Evolutionary conservation across 2,113 vertebrate genomes (phyloP), one percentile per base, ranked within the genome.

Genomic region (Megaceryle torquata): DNA sequence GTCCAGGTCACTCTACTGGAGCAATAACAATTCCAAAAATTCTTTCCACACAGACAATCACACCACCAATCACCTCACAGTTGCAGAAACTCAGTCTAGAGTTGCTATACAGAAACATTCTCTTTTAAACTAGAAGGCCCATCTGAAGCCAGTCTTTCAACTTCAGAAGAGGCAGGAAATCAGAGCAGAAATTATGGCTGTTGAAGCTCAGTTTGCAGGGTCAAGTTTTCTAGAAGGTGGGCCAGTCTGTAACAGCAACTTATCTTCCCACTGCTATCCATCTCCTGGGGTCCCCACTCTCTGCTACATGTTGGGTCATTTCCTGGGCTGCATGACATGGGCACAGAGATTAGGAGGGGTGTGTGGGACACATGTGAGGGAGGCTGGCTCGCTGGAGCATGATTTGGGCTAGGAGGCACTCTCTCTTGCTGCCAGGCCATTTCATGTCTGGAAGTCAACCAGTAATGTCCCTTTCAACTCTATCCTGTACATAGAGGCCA

Each of bases 21-120:
- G 64, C 28, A 82, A 35, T 24, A 75, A 57, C 2, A 41, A 25
- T 33, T 69, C 50, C 15, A 44, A n/a, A 74, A 67, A 33, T 61
- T 46, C 35, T 54, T 31, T 26, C 13, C 44, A 48, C 17, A 65
- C 44, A 43, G 64, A 51, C 43, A 75, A 46, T n/a, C 50, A 64
- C 1, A 3, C 14, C 0, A 2, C 12, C 1, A 0, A 81, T 51
- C 35, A 57, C 39, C 29, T 41, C 44, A 13, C 37, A 41, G 51
- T 53, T 35, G 63, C 37, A 82, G 56, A 46, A 64, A 31, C n/a
- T 41, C 28, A 22, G 33, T 48, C 35, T 41, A 59, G 33, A 75
- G 44, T 13, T 31, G 17, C 46, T 51, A 18, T 11, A 31, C 7
- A 53, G 63, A 69, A 63, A 81, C 28, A 51, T 84, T 39, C 54